phyloP scores from a whole-genome alignment of 1,140 invertebrate genomes.

The Apis florea region DNA sequence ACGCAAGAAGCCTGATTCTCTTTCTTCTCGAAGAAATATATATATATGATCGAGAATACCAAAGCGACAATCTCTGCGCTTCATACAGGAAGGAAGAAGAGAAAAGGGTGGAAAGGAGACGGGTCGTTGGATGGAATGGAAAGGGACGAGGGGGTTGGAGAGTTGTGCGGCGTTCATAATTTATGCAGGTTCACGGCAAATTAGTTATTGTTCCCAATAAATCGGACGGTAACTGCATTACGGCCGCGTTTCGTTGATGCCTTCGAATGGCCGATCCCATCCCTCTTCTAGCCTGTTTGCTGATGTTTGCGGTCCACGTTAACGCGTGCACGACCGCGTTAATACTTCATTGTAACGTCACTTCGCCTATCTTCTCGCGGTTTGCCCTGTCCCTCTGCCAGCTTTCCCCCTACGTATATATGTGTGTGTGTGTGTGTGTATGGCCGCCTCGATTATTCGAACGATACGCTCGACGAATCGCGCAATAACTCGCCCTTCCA shows the following conservation, averaged over 20 bases:
- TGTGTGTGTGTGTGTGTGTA: too few relatives aligned
- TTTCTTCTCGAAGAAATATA: too few relatives aligned
- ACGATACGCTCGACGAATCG: not conserved
- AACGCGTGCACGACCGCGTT: constrained; percentile 16
- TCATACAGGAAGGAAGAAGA: not conserved
- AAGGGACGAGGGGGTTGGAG: constrained; percentile 4
- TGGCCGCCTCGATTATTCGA: not conserved
- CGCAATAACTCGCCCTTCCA: too few relatives aligned
- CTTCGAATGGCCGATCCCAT: not conserved
- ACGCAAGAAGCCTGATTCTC: too few relatives aligned
- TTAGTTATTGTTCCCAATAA: constrained; percentile 69
- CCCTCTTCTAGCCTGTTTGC: constrained; percentile 10
- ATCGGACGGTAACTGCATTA: constrained; percentile 48
- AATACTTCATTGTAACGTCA: constrained; percentile 38
- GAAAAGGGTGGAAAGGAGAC: too few relatives aligned
- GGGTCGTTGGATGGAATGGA: not conserved
- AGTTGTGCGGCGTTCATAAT: constrained; percentile 60
- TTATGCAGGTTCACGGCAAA: constrained; percentile 69
- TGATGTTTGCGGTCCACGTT: constrained; percentile 29
- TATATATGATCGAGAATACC: too few relatives aligned
- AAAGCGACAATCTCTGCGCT: not conserved
- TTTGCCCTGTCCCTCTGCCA: not conserved
- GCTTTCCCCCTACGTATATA: not conserved
- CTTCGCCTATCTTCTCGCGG: constrained; percentile 26
- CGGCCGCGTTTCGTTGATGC: constrained; percentile 26